Base-by-base conservation (phyloP, 2,113 vertebrate genomes). In the Dipodomys stephensi region DNA sequence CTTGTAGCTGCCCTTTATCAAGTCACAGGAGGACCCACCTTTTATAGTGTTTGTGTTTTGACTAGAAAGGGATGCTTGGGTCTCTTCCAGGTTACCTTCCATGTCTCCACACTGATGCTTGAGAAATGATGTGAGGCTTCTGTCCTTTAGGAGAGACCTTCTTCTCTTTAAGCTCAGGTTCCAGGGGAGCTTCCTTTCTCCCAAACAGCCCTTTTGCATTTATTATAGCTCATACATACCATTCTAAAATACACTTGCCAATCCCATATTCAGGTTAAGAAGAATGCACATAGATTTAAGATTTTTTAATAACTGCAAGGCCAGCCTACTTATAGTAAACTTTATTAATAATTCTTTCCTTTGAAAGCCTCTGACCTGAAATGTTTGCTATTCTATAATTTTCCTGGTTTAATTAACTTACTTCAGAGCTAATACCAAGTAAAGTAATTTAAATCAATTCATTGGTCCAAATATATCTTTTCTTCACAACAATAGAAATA, bases 271-370 rank as follows among this genome's bases (percentile, higher is more conserved):
- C n/a, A 87, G 53, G 84, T 80, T 95, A 85, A 89, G 68, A 88
- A 93, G 95, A 87, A 71, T 89, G 92, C 20, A 86, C 79, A 57
- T 32, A 93, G 82, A 91, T 96, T 95, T 97, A 97, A 97, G 97
- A 94, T 62, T 79, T 39, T 44, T 94, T 53, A 89, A 30, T 68
- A 68, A 76, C 44, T 28, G 4, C 57, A 85, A 90, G 30, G 11
- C 35, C 72, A 78, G 78, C 18, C 25, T 87, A 74, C 71, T 79
- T 79, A 62, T 3, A 18, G 84, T 23, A 85, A 96, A 88, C 92
- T 96, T 62, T 84, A 73, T 92, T 95, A 95, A 97, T 69, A 94
- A 90, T 92, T 91, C 76, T 97, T 97, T 96, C 92, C 92, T 97
- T 30, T 81, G 93, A 78, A 23, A 95, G 19, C 25, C 84, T 73